phyloP scores from a whole-genome alignment of 2,797 vertebrate genomes.

The Chloroceryle inda region DNA sequence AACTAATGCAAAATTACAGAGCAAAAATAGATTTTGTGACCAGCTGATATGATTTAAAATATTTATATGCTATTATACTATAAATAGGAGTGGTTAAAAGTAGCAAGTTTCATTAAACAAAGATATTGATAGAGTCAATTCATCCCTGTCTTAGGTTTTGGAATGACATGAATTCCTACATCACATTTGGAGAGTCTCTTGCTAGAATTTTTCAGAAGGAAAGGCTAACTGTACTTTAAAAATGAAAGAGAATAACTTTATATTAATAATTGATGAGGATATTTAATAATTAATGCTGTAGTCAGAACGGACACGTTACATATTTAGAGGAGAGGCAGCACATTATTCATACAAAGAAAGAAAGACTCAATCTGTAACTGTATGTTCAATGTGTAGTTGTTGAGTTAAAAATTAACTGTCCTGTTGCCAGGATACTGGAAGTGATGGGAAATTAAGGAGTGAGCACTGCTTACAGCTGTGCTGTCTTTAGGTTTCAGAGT shows the following conservation, averaged over 20 bases:
- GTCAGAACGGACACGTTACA: background rate
- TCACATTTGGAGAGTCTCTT: background rate
- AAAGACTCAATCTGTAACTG: background rate
- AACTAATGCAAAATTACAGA: background rate
- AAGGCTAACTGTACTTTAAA: background rate
- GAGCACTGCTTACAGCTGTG: background rate
- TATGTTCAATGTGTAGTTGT: background rate
- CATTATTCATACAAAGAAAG: background rate
- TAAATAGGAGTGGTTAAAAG: background rate
- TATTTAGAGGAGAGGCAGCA: background rate
- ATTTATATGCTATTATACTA: background rate
- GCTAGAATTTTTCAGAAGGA: background rate
- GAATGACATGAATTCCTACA: background rate
- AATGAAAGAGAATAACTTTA: constrained; percentile 16
- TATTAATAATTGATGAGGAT: constrained; percentile 12
- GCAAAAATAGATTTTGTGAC: background rate
- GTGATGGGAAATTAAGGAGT: background rate
- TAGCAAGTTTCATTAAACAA: background rate
- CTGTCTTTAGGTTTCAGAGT: background rate
- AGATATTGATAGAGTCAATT: background rate
- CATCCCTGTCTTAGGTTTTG: background rate
- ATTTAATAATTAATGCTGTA: constrained; percentile 50
- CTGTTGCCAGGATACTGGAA: background rate
- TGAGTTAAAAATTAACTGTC: constrained; percentile 28
- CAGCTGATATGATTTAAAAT: background rate